phyloP scores from a whole-genome alignment of 1,140 invertebrate species.

The Papilio polytes region DNA sequence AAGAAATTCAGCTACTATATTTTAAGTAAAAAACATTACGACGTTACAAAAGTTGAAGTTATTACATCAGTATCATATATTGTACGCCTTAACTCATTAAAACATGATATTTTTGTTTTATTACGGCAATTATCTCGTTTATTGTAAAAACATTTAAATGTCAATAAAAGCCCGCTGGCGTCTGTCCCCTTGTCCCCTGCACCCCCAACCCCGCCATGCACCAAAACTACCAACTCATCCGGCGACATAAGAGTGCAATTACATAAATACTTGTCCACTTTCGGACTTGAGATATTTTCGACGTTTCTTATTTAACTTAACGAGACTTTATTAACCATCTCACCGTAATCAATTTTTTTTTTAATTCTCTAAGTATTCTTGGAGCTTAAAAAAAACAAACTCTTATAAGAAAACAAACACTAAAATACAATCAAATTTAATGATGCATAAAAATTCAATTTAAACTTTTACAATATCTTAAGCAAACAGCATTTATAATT shows the following conservation, averaged over 20 bases:
- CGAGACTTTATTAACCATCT: slow-evolving; percentile 19
- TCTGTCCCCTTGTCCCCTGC: not conserved
- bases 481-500: too few relatives aligned
- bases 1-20: not conserved
- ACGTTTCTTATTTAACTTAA: slow-evolving; percentile 13
- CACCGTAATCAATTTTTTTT: too few relatives aligned
- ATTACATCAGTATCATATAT: not conserved
- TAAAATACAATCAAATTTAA: too few relatives aligned
- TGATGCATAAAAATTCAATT: too few relatives aligned
- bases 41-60: not conserved
- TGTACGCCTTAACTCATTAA: not conserved
- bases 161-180: slow-evolving; percentile 23
- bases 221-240: slow-evolving; percentile 1
- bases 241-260: slow-evolving; percentile 26
- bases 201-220: not conserved
- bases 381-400: too few relatives aligned
- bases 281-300: slow-evolving; percentile 27
- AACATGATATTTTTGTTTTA: slow-evolving; percentile 19
- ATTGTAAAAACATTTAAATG: slow-evolving; percentile 21
- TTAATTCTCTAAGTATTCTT: not conserved
- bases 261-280: slow-evolving; percentile 10
- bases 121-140: slow-evolving; percentile 7
- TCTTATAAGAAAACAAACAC: too few relatives aligned
- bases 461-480: too few relatives aligned
- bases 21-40: not conserved